Percentiles rank a stretch among this genome's conserved stretches.
Evolutionary conservation across 1,140 invertebrate genomes (phyloP).

Genomic region (Neuroterus valhalla): DNA sequence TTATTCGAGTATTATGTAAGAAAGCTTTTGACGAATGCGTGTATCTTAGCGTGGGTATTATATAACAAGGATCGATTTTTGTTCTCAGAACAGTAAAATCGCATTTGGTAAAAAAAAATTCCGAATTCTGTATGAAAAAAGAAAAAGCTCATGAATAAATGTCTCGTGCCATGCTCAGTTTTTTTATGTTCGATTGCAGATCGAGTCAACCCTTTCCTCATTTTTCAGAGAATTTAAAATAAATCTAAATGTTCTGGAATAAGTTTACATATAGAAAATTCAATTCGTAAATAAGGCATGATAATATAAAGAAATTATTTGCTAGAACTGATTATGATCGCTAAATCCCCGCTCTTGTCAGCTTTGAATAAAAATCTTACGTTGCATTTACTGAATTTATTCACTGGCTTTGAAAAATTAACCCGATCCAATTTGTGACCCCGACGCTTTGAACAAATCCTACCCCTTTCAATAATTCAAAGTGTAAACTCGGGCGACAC

Average conservation of each 20-base stretch:
- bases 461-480: slow-evolving; percentile 9
- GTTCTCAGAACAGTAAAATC: slow-evolving; percentile 1
- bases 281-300: too few species aligned
- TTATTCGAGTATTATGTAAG: neutral
- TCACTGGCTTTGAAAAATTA: neutral
- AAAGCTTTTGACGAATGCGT: neutral
- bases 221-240: too few species aligned
- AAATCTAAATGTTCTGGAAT: too few species aligned
- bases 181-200: neutral
- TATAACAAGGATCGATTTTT: too few species aligned
- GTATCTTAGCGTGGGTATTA: too few species aligned
- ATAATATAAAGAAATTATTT: too few species aligned
- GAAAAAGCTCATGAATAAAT: slow-evolving; percentile 18
- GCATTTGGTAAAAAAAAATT: neutral
- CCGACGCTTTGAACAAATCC: neutral
- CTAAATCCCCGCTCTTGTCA: too few species aligned
- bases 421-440: neutral
- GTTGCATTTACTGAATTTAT: neutral
- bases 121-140: neutral
- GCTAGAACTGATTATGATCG: too few species aligned
- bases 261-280: too few species aligned
- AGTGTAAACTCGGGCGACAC: neutral
- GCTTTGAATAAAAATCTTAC: neutral
- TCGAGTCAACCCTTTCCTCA: slow-evolving; percentile 4
- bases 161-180: slow-evolving; percentile 11